A percentile compares a stretch with the other conserved stretches of the same genome.
These are phyloP conservation scores for Patiria pectinifera DNA, from an alignment of 53 echinoderm and acorn worm species.

Conservation along the genomic window DNA sequence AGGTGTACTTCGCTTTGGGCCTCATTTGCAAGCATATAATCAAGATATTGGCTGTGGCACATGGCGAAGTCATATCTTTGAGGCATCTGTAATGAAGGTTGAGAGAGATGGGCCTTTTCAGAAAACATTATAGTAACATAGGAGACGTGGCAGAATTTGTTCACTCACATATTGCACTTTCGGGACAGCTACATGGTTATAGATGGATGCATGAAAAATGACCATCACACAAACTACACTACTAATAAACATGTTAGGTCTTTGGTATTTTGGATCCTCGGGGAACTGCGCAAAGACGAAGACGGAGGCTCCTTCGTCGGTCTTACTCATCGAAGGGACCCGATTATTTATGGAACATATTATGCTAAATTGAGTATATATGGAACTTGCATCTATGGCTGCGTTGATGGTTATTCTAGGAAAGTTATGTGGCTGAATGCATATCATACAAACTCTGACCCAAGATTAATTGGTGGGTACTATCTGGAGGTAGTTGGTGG, in stretches of 20 bases:
- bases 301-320: constrained; percentile 55
- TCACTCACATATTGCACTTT: constrained; percentile 44
- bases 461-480: constrained; percentile 65
- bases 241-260: constrained; percentile 52
- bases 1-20: no score
- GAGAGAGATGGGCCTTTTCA: no score
- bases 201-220: constrained; percentile 67
- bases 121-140: no score
- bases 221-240: constrained; percentile 34
- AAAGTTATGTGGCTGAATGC: constrained; percentile 71
- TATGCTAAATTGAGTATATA: constrained; percentile 70
- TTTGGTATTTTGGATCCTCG: constrained; percentile 59
- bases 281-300: constrained; percentile 54
- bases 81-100: no score
- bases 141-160: constrained; percentile 54
- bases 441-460: constrained; percentile 64
- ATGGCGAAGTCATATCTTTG: no score
- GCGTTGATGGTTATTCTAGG: constrained; percentile 77
- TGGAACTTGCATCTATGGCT: constrained; percentile 69
- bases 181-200: constrained; percentile 69
- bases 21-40: no score
- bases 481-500: constrained; percentile 58
- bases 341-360: constrained; percentile 65
- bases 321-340: constrained; percentile 69
- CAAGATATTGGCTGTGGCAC: no score